These are phyloP conservation scores for Drosophila asahinai DNA, from an alignment of 1,140 invertebrate species.

Conservation along the genomic window DNA sequence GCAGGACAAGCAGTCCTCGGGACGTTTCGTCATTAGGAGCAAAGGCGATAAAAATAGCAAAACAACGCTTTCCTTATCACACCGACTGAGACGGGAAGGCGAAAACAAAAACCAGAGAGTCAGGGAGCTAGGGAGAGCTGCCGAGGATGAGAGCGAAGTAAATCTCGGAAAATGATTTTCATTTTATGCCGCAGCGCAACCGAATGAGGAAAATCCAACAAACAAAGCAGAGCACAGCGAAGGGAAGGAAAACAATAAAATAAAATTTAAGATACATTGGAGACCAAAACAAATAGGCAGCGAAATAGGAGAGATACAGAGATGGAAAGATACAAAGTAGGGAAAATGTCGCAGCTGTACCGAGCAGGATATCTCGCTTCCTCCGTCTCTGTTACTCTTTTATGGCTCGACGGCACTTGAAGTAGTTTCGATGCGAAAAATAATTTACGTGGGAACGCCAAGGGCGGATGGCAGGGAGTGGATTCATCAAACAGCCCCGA, in stretches of 20 bases:
- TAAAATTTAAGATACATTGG: conserved; percentile 80
- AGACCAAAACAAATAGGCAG: conserved; percentile 80
- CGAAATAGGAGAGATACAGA: conserved; percentile 53
- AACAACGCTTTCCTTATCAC: conserved; percentile 38
- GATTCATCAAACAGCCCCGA: conserved; percentile 38
- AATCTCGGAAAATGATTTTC: conserved; percentile 50
- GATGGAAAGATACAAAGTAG: conserved; percentile 26
- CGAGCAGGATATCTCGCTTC: conserved; percentile 17
- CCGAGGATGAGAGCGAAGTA: conserved; percentile 22
- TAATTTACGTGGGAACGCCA: conserved; percentile 34
- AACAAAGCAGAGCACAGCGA: conserved; percentile 8
- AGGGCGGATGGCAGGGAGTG: conserved; percentile 19
- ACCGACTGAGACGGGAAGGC: conserved; percentile 16
- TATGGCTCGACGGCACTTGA: conserved; percentile 51
- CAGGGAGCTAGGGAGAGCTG: neutral
- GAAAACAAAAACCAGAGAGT: conserved; percentile 7
- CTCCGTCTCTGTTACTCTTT: conserved; percentile 20
- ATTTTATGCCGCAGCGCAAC: conserved; percentile 49
- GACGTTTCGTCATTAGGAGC: conserved; percentile 69
- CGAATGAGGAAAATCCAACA: conserved; percentile 21
- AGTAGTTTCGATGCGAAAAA: conserved; percentile 67
- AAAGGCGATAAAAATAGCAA: conserved; percentile 71
- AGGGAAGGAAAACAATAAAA: conserved; percentile 73
- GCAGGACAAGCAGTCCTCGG: conserved; percentile 8
- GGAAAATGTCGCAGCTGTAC: conserved; percentile 74